Evolutionary conservation across 2,888 invertebrate species (phyloP).

Genomic region (Lysandra coridon): DNA sequence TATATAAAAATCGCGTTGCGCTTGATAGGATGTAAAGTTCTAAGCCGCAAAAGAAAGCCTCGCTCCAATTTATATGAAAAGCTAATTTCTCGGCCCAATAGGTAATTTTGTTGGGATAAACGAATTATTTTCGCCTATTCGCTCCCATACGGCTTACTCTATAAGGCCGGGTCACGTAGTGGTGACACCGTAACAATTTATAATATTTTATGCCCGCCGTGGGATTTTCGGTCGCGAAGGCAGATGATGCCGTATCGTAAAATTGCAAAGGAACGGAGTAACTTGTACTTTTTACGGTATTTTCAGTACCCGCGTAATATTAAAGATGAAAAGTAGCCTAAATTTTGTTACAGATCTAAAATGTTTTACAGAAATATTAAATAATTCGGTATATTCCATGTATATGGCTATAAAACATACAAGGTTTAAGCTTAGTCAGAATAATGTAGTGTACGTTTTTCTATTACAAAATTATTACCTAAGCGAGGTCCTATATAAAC

Average conservation of each 20-base stretch:
- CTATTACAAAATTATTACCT: background rate
- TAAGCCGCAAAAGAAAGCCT: constrained; percentile 36
- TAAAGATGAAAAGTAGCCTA: background rate
- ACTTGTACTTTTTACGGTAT: constrained; percentile 16
- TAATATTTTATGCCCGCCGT: constrained; percentile 17
- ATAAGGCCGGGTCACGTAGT: constrained; percentile 37
- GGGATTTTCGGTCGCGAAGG: background rate
- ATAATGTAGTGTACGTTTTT: background rate
- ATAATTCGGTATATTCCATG: background rate
- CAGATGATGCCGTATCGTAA: constrained; percentile 4
- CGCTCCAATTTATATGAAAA: constrained; percentile 45
- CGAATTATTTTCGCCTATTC: constrained; percentile 61
- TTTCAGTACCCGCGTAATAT: background rate
- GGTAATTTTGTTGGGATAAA: constrained; percentile 59
- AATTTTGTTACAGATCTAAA: background rate
- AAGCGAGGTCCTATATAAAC: constrained; percentile 38
- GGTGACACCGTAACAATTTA: constrained; percentile 31
- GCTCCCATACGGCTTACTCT: constrained; percentile 41
- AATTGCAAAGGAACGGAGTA: background rate
- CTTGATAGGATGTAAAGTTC: constrained; percentile 34
- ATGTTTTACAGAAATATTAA: background rate
- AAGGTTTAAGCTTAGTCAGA: background rate
- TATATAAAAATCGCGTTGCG: background rate
- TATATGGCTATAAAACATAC: background rate
- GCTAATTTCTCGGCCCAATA: constrained; percentile 59